Percentiles rank a stretch among this genome's conserved stretches.
These are phyloP conservation scores for Phyllopteryx taeniolatus DNA, from an alignment of 2,113 vertebrate genomes.

Conservation along the genomic window DNA sequence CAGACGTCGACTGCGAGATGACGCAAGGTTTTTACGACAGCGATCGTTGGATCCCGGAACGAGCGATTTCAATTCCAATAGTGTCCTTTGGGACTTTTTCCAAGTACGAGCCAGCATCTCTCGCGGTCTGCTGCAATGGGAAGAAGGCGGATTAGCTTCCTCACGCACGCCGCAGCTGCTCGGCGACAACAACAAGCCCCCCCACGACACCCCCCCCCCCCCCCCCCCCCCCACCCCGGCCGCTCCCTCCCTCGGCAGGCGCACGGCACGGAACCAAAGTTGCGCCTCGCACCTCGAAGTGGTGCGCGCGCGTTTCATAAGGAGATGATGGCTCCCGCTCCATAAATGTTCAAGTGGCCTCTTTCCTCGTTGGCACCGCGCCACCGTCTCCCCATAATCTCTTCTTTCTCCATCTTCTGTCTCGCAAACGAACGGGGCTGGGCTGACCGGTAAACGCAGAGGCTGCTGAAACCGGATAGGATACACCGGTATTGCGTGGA, in stretches of 20 bases:
- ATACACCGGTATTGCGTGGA: slow-evolving; percentile 57
- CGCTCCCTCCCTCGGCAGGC: not conserved
- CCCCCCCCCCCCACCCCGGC: slow-evolving; percentile 14
- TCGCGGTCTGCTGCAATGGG: slow-evolving; percentile 20
- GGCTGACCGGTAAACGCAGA: slow-evolving; percentile 31
- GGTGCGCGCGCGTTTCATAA: slow-evolving; percentile 14
- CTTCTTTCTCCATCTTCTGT: slow-evolving; percentile 2
- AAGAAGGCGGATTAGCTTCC: slow-evolving; percentile 42
- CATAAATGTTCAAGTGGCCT: slow-evolving; percentile 9
- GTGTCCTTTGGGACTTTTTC: too few species aligned
- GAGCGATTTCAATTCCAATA: too few species aligned
- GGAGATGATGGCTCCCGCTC: slow-evolving; percentile 56
- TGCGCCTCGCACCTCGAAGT: slow-evolving; percentile 9
- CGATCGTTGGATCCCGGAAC: not conserved
- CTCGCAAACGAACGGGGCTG: slow-evolving; percentile 35
- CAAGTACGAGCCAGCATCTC: too few species aligned
- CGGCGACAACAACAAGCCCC: slow-evolving; percentile 9
- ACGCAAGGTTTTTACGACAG: too few species aligned
- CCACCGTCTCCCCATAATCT: slow-evolving; percentile 35
- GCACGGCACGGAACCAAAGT: slow-evolving; percentile 31
- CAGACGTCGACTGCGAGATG: too few species aligned
- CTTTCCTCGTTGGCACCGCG: slow-evolving; percentile 42
- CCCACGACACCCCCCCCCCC: slow-evolving; percentile 7
- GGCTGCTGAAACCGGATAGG: slow-evolving; percentile 55
- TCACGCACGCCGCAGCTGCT: slow-evolving; percentile 23